A percentile compares a stretch with the other conserved stretches of the same genome.
These are phyloP conservation scores for Scomber scombrus DNA, from an alignment of 2,113 vertebrate species.

Conservation along the genomic window DNA sequence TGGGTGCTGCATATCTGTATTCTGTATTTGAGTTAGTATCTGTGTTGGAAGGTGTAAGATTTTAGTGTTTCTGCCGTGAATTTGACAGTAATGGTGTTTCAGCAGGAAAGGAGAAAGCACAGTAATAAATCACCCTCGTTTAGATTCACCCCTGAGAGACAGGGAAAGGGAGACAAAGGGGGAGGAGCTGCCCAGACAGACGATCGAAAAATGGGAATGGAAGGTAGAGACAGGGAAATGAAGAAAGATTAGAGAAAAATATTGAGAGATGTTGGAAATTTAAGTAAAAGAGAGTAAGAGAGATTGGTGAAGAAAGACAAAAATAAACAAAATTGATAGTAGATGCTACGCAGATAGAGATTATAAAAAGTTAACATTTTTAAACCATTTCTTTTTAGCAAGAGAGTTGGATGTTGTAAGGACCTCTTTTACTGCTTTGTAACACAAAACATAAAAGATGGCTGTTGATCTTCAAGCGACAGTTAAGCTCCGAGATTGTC, in stretches of 20 bases:
- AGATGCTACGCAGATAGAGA: neutral
- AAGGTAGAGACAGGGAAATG: conserved; percentile 7
- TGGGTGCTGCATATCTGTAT: neutral
- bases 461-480: neutral
- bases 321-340: conserved; percentile 1
- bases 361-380: no score
- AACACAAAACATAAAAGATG: conserved; percentile 1
- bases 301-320: conserved; percentile 1
- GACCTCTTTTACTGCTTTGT: neutral
- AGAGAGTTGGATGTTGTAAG: neutral
- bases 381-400: conserved; percentile 4
- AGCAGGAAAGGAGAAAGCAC: conserved; percentile 64
- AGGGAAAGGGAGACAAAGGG: neutral
- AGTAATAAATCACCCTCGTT: conserved; percentile 73
- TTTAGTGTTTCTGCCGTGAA: conserved; percentile 45
- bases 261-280: neutral
- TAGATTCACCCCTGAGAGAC: conserved; percentile 55
- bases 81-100: conserved; percentile 68
- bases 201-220: conserved; percentile 41
- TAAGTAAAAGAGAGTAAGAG: neutral
- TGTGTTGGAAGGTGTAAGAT: conserved; percentile 39
- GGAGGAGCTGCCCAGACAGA: conserved; percentile 30
- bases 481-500: conserved; percentile 25
- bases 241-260: conserved; percentile 18
- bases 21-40: conserved; percentile 24